Evolutionary conservation across 2,888 invertebrate species (phyloP), one percentile per base, ranked within the genome.

Genomic region (Orchestes rusci): DNA sequence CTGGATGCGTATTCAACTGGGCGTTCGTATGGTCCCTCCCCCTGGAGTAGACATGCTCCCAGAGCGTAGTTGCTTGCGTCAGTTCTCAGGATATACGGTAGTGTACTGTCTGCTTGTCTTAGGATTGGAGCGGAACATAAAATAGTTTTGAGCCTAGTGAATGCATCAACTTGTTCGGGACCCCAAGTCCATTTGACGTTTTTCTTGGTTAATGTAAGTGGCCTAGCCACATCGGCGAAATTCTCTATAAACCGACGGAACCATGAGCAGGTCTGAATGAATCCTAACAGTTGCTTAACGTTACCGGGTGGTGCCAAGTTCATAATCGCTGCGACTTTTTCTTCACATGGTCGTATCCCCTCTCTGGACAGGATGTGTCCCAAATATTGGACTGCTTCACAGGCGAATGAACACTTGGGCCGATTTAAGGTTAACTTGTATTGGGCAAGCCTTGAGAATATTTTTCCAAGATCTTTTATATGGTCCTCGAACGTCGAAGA

Each of bases 1-100:
- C 56, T 39, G 40, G 56, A 60, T 20, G 59, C 56, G 38, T 56
- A n/a, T n/a, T n/a, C n/a, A n/a, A n/a, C n/a, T n/a, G n/a, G n/a
- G n/a, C n/a, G n/a, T n/a, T n/a, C n/a, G n/a, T n/a, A n/a, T n/a
- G n/a, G n/a, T n/a, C n/a, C n/a, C n/a, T n/a, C n/a, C n/a, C n/a
- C n/a, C n/a, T 56, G 56, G 36, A 52, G 45, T 34, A 55, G 39
- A 16, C 23, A 41, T 31, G 56, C 55, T 10, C 47, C n/a, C n/a
- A n/a, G n/a, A n/a, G n/a, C n/a, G n/a, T 53, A 55, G 4, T n/a
- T n/a, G n/a, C n/a, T n/a, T n/a, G n/a, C n/a, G n/a, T n/a, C n/a
- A n/a, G n/a, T n/a, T n/a, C n/a, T n/a, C n/a, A n/a, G n/a, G n/a
- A n/a, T n/a, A n/a, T 45, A 61, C 1, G 57, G 55, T 37, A 48